Conservation (phyloP, 2,888 invertebrate species). For the Yponomeuta plumbellus region DNA sequence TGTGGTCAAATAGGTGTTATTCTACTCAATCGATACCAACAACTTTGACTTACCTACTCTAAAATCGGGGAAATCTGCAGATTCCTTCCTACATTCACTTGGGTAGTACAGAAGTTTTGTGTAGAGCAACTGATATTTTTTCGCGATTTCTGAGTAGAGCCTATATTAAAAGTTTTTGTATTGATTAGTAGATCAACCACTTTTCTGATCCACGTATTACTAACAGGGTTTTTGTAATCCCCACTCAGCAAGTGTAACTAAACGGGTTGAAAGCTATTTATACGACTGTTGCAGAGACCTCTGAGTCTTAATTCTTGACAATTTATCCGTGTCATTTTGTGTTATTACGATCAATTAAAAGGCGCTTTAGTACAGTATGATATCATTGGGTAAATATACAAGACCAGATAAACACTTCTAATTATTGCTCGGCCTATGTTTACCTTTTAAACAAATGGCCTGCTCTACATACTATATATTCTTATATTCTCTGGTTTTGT, state of each 20-base stretch:
- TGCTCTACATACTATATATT: too few relatives aligned
- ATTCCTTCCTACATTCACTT: too few relatives aligned
- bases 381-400: slow-evolving; percentile 15
- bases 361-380: slow-evolving; percentile 13
- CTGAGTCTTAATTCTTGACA: slow-evolving; percentile 6
- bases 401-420: not conserved
- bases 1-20: too few relatives aligned
- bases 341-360: slow-evolving; percentile 8
- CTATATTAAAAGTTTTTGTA: too few relatives aligned
- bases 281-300: not conserved
- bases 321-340: slow-evolving; percentile 7
- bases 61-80: too few relatives aligned
- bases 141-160: not conserved
- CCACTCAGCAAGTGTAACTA: too few relatives aligned
- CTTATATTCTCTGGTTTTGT: too few relatives aligned
- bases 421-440: not conserved
- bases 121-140: not conserved
- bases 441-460: not conserved
- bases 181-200: too few relatives aligned
- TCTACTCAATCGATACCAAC: slow-evolving; percentile 1
- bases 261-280: too few relatives aligned
- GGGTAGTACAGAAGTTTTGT: too few relatives aligned
- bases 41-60: not conserved
- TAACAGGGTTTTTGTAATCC: too few relatives aligned
- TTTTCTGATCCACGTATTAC: too few relatives aligned